Evolutionary conservation across 1,140 invertebrate genomes (phyloP).

Genomic region (Zaprionus vittiger): DNA sequence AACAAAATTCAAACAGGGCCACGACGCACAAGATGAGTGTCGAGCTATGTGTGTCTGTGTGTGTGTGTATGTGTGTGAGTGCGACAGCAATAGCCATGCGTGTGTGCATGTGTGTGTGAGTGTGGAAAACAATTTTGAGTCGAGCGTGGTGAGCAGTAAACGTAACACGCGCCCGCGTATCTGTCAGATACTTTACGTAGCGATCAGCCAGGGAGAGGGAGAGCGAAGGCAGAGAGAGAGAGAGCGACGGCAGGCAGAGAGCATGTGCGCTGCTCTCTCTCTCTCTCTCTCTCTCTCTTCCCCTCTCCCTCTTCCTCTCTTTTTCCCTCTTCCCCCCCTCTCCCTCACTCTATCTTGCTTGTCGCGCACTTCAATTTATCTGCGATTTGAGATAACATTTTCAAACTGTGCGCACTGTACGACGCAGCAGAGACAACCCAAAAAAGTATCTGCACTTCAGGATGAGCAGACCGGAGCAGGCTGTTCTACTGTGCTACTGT

Average conservation of each 20-base stretch:
- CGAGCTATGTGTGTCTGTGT: constrained; percentile 18
- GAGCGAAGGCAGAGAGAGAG: constrained; percentile 3
- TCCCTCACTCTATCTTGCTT: not conserved
- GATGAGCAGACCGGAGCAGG: not conserved
- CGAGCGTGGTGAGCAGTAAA: constrained; percentile 40
- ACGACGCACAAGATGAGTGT: constrained; percentile 33
- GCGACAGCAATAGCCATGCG: constrained; percentile 16
- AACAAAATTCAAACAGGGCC: constrained; percentile 50
- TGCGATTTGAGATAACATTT: constrained; percentile 46
- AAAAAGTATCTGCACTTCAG: not conserved
- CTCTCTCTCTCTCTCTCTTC: not conserved
- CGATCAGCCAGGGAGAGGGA: constrained; percentile 46
- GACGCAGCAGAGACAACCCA: constrained; percentile 8
- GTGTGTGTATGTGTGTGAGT: constrained; percentile 20
- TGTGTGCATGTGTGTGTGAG: constrained; percentile 34
- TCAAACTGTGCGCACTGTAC: constrained; percentile 37
- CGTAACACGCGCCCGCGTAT: constrained; percentile 56
- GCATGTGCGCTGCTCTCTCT: constrained; percentile 2
- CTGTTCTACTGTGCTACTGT: constrained; percentile 9
- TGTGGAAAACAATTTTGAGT: constrained; percentile 62
- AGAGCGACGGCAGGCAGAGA: not conserved
- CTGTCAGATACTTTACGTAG: constrained; percentile 66
- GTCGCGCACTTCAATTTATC: constrained; percentile 36
- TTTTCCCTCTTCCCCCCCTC: not conserved
- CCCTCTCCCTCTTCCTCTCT: not conserved